Percentiles rank a stretch among this genome's conserved stretches.
phyloP scores from a whole-genome alignment of 1,140 invertebrate species.

The Drusus annulatus region DNA sequence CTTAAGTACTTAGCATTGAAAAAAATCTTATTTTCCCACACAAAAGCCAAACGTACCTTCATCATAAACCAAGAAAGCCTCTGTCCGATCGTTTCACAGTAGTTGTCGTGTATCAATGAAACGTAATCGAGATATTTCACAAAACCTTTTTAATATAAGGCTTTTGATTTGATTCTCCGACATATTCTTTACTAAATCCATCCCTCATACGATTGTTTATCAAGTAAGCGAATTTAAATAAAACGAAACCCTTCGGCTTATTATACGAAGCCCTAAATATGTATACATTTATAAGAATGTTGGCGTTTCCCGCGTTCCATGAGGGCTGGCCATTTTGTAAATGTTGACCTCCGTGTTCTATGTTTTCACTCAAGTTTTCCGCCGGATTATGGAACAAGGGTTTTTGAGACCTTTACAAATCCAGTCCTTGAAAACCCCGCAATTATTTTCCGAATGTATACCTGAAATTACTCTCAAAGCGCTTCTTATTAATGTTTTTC shows the following conservation, averaged over 20 bases:
- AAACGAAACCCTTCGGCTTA: background rate
- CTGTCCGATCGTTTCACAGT: too few relatives aligned
- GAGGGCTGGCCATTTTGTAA: slow-evolving; percentile 19
- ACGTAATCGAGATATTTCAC: too few relatives aligned
- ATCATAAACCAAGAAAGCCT: too few relatives aligned
- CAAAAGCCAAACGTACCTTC: too few relatives aligned
- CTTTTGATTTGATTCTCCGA: background rate
- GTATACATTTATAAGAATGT: slow-evolving; percentile 19
- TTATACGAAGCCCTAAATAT: background rate
- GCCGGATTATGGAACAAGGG: slow-evolving; percentile 15
- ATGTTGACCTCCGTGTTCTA: slow-evolving; percentile 16
- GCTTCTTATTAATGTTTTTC: slow-evolving; percentile 30
- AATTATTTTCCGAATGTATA: slow-evolving; percentile 31
- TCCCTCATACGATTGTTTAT: background rate
- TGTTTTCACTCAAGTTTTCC: slow-evolving; percentile 2
- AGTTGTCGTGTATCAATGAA: too few relatives aligned
- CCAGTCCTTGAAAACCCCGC: slow-evolving; percentile 23
- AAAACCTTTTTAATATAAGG: too few relatives aligned
- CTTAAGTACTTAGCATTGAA: too few relatives aligned
- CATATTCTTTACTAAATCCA: background rate
- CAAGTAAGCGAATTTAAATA: slow-evolving; percentile 8
- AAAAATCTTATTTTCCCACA: too few relatives aligned
- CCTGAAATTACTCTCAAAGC: slow-evolving; percentile 26
- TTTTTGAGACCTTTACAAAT: slow-evolving; percentile 29
- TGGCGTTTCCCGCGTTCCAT: background rate